Evolutionary conservation across 2,797 vertebrate genomes (phyloP).

Genomic region (Melanotaenia pygmaea): DNA sequence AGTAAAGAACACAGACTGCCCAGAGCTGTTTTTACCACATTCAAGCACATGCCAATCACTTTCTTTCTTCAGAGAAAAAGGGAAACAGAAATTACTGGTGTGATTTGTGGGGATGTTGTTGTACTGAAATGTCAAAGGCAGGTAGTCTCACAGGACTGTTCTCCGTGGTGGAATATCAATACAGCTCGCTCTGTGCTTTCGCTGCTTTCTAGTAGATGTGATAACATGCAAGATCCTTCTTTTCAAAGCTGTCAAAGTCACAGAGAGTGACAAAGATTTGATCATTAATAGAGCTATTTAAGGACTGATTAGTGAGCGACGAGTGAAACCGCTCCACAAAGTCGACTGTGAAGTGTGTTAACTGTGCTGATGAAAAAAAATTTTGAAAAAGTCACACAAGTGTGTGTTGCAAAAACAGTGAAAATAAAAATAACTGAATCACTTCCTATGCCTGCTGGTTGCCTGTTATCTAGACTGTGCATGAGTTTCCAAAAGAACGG

Average conservation of each 20-base stretch:
- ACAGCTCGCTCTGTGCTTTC: constrained; percentile 67
- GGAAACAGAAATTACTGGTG: constrained; percentile 77
- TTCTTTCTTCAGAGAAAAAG: constrained; percentile 61
- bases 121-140: constrained; percentile 72
- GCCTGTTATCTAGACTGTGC: constrained; percentile 73
- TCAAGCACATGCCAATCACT: constrained; percentile 80
- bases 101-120: constrained; percentile 77
- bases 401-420: constrained; percentile 25
- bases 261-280: constrained; percentile 61
- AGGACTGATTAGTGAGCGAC: constrained; percentile 57
- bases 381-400: constrained; percentile 24
- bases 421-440: constrained; percentile 75
- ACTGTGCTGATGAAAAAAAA: constrained; percentile 23
- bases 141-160: constrained; percentile 72
- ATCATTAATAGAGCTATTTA: constrained; percentile 72
- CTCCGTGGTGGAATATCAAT: constrained; percentile 73
- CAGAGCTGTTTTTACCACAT: constrained; percentile 69
- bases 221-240: constrained; percentile 65
- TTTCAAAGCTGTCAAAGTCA: constrained; percentile 72
- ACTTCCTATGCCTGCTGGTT: constrained; percentile 71
- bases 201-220: constrained; percentile 67
- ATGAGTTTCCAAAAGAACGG: constrained; percentile 66
- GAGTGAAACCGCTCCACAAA: constrained; percentile 56
- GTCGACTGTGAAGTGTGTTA: constrained; percentile 65
- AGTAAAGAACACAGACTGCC: constrained; percentile 80